A percentile compares a stretch with the other conserved stretches of the same genome.
Evolutionary conservation across 2,888 invertebrate species (phyloP).

Genomic region (Megaustenia siamemsis): DNA sequence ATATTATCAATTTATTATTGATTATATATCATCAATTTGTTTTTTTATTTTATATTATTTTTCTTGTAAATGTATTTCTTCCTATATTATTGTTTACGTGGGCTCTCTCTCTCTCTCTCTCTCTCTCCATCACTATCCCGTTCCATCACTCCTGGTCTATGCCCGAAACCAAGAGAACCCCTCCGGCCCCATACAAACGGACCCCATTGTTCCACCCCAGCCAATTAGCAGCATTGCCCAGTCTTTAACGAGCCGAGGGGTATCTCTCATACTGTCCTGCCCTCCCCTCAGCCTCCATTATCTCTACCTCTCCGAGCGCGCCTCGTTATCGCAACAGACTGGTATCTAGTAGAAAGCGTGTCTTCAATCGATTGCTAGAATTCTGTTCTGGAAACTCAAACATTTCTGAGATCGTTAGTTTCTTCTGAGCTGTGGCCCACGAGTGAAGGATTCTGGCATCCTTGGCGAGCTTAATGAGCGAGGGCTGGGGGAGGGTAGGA

Average conservation of each 20-base stretch:
- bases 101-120: not conserved
- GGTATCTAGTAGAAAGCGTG: not conserved
- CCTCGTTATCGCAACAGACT: not conserved
- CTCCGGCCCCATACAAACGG: not conserved
- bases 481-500: not conserved
- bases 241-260: constrained; percentile 6
- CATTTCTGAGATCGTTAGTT: constrained; percentile 28
- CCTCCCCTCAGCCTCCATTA: not conserved
- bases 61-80: too few species aligned
- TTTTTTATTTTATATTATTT: too few species aligned
- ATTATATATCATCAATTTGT: too few species aligned
- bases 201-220: not conserved
- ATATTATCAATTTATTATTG: too few species aligned
- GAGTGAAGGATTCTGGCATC: not conserved
- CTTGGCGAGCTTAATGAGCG: not conserved
- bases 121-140: not conserved
- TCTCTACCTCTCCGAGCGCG: not conserved
- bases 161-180: not conserved
- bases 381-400: not conserved
- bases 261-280: not conserved
- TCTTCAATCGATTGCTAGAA: not conserved
- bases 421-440: not conserved
- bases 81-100: not conserved
- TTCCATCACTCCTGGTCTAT: not conserved
- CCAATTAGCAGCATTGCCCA: constrained; percentile 9